Evolutionary conservation across 2,888 invertebrate species (phyloP).

Genomic region (Petrolisthes manimaculis): DNA sequence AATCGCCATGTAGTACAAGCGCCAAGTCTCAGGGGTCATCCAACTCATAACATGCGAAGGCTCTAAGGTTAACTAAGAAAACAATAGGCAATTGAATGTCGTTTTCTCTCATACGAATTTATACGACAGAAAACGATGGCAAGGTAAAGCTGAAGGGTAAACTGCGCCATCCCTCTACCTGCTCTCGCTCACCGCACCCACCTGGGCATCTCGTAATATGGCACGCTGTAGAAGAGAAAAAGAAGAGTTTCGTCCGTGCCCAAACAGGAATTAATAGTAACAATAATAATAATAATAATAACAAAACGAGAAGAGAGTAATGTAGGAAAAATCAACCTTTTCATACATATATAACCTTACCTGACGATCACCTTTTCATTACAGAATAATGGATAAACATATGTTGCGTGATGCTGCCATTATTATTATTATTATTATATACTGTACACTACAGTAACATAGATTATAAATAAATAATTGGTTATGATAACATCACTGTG

Average conservation of each 20-base stretch:
- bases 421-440: neutral
- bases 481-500: neutral
- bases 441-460: too few species aligned
- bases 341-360: neutral
- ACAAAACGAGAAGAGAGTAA: neutral
- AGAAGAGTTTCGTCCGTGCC: constrained; percentile 39
- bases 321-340: neutral
- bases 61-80: constrained; percentile 9
- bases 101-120: constrained; percentile 27
- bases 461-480: neutral
- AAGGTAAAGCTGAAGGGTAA: constrained; percentile 53
- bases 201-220: constrained; percentile 45
- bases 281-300: neutral
- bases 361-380: neutral
- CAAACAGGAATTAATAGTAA: neutral
- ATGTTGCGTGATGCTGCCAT: too few species aligned
- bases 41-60: constrained; percentile 22
- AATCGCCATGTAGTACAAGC: constrained; percentile 11
- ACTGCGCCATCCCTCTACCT: constrained; percentile 55
- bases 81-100: neutral
- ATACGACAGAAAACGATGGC: constrained; percentile 34
- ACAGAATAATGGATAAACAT: too few species aligned
- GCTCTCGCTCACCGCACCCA: constrained; percentile 41
- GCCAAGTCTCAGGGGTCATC: constrained; percentile 27
- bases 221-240: constrained; percentile 54